Conservation (phyloP, 2,888 invertebrate genomes). For the Hydrotaea diabolus region DNA sequence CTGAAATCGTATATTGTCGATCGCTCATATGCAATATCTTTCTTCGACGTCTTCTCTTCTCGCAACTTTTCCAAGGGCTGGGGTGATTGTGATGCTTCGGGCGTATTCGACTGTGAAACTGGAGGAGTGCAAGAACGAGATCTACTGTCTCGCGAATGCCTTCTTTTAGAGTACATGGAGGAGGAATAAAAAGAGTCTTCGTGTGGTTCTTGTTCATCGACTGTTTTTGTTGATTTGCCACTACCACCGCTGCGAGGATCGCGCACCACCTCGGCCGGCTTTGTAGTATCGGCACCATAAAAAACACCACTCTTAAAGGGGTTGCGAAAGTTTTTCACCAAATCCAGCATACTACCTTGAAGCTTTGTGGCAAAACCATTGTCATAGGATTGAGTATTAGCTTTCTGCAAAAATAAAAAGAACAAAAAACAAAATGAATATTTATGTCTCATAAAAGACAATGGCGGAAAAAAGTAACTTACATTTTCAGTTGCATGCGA, state of each 20-base stretch:
- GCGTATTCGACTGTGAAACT: slow-evolving; percentile 68
- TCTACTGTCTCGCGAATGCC: slow-evolving; percentile 67
- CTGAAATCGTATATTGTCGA: slow-evolving; percentile 77
- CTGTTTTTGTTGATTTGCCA: neutral
- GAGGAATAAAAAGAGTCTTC: slow-evolving; percentile 52
- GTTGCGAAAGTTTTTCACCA: slow-evolving; percentile 69
- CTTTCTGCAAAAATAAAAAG: slow-evolving; percentile 49
- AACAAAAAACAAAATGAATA: neutral
- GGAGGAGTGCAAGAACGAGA: slow-evolving; percentile 75
- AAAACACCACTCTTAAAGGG: slow-evolving; percentile 71
- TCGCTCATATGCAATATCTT: slow-evolving; percentile 73
- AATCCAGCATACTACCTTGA: slow-evolving; percentile 19
- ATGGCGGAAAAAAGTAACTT: neutral
- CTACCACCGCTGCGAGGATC: slow-evolving; percentile 17
- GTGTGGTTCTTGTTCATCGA: slow-evolving; percentile 38
- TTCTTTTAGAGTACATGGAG: slow-evolving; percentile 51
- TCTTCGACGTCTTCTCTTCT: slow-evolving; percentile 16
- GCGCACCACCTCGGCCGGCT: slow-evolving; percentile 24
- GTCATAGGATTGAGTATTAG: slow-evolving; percentile 39
- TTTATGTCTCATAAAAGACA: too few relatives aligned
- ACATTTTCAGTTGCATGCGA: neutral
- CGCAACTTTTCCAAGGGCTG: slow-evolving; percentile 50
- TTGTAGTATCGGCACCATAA: slow-evolving; percentile 36
- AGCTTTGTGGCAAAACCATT: slow-evolving; percentile 43
- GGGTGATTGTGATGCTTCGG: slow-evolving; percentile 74